Evolutionary conservation across 2,113 vertebrate species (phyloP), one percentile per base, ranked within the genome.

Genomic region (Melanostigma gelatinosum): DNA sequence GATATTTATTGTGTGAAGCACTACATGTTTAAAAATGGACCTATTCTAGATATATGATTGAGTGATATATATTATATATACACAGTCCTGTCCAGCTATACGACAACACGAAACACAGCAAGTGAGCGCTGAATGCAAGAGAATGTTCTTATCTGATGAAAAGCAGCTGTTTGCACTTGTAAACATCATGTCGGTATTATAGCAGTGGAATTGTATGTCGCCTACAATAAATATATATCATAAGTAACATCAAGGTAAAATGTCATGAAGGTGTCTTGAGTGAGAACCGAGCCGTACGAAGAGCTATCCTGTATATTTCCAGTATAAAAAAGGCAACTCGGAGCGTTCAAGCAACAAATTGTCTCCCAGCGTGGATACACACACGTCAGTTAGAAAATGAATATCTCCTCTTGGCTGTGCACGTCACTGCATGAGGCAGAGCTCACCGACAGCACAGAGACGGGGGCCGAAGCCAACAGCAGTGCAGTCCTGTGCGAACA

Each of bases 291-390:
- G 42, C 42, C 11, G 16, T 20, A 50, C 46, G 46, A 18, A 50
- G 16, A 16, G 18, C 11, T 42, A 9, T 54, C 8, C 1, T 13
- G n/a, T 12, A 50, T 50, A 22, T 68, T 75, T 61, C 22, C 0
- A 1, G n/a, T 22, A 1, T n/a, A 32, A 60, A 55, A 72, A 48
- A 67, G 52, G 18, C 24, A 72, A 57, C 74, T 42, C 22, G 0
- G 8, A 64, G 60, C 77, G 63, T 57, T 80, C 63, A 63, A 55
- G 54, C 63, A 74, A 63, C 12, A 78, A 75, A 68, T 72, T 72
- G 52, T 58, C 36, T 55, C 63, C 12, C 24, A n/a, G 24, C n/a
- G 44, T 29, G 15, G 12, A 68, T 72, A 79, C 58, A 50, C 40
- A 36, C 29, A 34, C 11, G 22, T 10, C 11, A n/a, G 65, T 71